Base-by-base conservation (phyloP, 2,797 vertebrate genomes). In the Coilia nasus region DNA sequence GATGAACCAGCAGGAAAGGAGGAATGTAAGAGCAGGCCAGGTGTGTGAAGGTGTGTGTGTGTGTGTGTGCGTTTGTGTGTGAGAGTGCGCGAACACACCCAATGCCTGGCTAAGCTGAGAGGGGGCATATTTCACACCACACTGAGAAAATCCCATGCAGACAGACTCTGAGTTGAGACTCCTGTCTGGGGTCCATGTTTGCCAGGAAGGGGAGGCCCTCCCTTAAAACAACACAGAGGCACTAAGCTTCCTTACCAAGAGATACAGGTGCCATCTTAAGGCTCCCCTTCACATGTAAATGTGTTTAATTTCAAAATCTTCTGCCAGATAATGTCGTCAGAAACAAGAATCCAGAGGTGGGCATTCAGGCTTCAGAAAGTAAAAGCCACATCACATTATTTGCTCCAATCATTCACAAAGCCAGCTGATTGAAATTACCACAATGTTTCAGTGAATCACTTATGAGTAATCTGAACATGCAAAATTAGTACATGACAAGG, bases 21-120 rank as follows among this genome's bases (percentile, higher is more conserved):
- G 93, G 93, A 94, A 94, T 94, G 91, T 5, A 80, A 81, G 89
- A 50, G 7, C 44, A 83, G 87, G 90, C 88, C 90, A 91, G 90
- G 92, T 93, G 91, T 86, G 92, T 64, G n/a, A 21, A 17, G 19
- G n/a, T 5, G 6, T 67, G 60, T 62, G 19, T 62, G 60, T 62
- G 60, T 62, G 60, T 64, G 60, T 64, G n/a, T 64, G 60, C 25
- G 60, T 64, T n/a, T 64, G 6, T 64, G 62, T 67, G 62, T 67
- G 92, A 92, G 91, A 86, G 92, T 64, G n/a, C 19, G 25, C 15
- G 25, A 17, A 28, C 31, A 25, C 41, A 11, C 83, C 84, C 78
- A 41, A 80, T 80, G 85, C 82, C 83, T 15, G 14, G 83, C 87
- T 86, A 35, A 35, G 78, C 85, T 85, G 90, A 91, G 88, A 81